These are phyloP conservation scores for Drosophila tristis DNA, from an alignment of 1,140 invertebrate species.

Conservation along the genomic window DNA sequence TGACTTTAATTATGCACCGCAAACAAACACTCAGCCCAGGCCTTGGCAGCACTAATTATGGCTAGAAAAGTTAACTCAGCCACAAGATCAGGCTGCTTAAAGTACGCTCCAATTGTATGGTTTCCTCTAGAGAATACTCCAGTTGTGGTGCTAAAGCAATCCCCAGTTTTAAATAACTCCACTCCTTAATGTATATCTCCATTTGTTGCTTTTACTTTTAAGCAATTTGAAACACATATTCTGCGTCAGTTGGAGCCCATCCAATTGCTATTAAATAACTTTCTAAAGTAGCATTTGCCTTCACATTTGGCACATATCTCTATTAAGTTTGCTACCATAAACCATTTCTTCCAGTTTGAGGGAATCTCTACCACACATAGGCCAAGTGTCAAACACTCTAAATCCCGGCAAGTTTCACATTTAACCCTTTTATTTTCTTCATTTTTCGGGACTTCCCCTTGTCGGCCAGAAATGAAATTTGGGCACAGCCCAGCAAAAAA, in stretches of 20 bases:
- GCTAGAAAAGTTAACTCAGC: not conserved
- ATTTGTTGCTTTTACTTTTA: not conserved
- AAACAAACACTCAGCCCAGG: conserved; percentile 8
- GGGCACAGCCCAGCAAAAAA: not conserved
- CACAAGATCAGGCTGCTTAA: not conserved
- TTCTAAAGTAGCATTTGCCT: conserved; percentile 19
- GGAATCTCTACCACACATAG: conserved; percentile 36
- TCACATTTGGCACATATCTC: conserved; percentile 21
- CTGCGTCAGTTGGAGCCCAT: not conserved
- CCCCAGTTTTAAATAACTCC: not conserved
- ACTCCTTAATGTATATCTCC: not conserved
- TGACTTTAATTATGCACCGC: conserved; percentile 49
- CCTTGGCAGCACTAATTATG: conserved; percentile 21
- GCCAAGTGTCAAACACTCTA: conserved; percentile 30
- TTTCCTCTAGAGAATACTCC: not conserved
- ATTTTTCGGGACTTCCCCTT: conserved; percentile 10
- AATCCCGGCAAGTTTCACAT: conserved; percentile 24
- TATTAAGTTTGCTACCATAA: conserved; percentile 23
- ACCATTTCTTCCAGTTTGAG: conserved; percentile 1
- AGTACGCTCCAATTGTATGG: not conserved
- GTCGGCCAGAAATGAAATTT: conserved; percentile 35
- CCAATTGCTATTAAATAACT: conserved; percentile 26
- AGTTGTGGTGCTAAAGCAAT: too few relatives aligned
- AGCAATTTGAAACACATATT: conserved; percentile 2
- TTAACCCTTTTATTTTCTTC: conserved; percentile 31